Conservation (phyloP, 1,140 invertebrate genomes). For the Drosophila lowei region DNA sequence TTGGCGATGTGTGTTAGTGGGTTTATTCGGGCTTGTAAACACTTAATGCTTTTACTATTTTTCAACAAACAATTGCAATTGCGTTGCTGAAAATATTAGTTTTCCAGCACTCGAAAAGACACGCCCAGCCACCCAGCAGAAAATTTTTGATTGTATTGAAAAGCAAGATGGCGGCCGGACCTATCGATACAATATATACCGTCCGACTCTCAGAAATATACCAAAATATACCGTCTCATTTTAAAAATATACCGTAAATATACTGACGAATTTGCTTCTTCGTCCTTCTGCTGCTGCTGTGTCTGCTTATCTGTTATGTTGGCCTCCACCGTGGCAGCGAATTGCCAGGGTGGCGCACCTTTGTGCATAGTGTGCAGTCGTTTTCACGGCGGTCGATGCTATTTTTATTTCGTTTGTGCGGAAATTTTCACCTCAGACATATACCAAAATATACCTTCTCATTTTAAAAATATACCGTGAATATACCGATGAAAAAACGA, state of each 20-base stretch:
- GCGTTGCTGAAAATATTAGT: too few relatives aligned
- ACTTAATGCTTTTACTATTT: neutral
- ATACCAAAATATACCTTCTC: too few relatives aligned
- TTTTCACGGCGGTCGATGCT: conserved; percentile 15
- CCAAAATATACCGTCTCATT: too few relatives aligned
- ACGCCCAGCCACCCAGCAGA: conserved; percentile 21
- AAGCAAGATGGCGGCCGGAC: conserved; percentile 41
- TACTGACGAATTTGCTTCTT: neutral
- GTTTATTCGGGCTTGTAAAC: neutral
- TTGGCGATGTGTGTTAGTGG: conserved; percentile 11
- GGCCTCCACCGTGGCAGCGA: conserved; percentile 66
- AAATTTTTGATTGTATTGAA: conserved; percentile 21
- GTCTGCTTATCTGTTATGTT: conserved; percentile 76
- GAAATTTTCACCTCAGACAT: conserved; percentile 53
- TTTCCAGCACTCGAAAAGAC: conserved; percentile 16
- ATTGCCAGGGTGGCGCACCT: conserved; percentile 72
- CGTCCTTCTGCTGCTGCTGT: neutral
- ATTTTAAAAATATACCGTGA: too few relatives aligned
- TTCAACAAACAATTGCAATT: neutral
- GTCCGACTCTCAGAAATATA: too few relatives aligned
- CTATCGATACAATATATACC: neutral
- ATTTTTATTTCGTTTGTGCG: conserved; percentile 63
- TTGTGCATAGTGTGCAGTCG: conserved; percentile 65
- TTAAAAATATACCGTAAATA: too few relatives aligned
- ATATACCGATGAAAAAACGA: too few relatives aligned